Percentiles rank a stretch among this genome's conserved stretches.
phyloP scores from a whole-genome alignment of 2,888 invertebrate species.

The Harmothoe impar region DNA sequence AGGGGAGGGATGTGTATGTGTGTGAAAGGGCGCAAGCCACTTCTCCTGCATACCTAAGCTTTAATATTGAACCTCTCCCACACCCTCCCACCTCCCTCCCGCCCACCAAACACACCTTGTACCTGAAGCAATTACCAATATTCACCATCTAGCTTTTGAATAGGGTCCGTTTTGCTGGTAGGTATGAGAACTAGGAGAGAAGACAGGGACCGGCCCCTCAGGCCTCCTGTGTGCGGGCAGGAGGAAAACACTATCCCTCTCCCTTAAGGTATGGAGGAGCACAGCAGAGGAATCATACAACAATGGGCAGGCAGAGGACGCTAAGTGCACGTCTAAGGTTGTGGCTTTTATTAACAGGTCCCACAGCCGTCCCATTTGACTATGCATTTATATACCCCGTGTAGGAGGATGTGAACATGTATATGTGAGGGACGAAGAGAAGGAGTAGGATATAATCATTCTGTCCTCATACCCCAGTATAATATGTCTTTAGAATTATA shows the following conservation, averaged over 20 bases:
- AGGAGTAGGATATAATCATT: too few relatives aligned
- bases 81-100: background rate
- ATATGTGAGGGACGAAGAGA: background rate
- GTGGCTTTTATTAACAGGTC: background rate
- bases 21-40: background rate
- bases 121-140: background rate
- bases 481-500: too few relatives aligned
- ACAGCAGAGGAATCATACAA: background rate
- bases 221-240: background rate
- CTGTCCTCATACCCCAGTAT: too few relatives aligned
- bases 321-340: background rate
- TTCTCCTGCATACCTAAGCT: background rate
- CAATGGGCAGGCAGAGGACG: conserved; percentile 4
- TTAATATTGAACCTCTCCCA: background rate
- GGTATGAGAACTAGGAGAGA: background rate
- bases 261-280: background rate
- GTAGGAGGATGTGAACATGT: background rate
- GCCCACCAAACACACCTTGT: background rate
- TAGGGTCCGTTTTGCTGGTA: conserved; percentile 21
- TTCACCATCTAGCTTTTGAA: conserved; percentile 30
- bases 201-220: background rate
- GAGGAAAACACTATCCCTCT: background rate
- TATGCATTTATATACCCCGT: background rate
- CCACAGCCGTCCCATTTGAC: background rate
- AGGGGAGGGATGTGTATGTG: conserved; percentile 8